phyloP scores from a whole-genome alignment of 2,888 invertebrate genomes.

The Limnephilus marmoratus region DNA sequence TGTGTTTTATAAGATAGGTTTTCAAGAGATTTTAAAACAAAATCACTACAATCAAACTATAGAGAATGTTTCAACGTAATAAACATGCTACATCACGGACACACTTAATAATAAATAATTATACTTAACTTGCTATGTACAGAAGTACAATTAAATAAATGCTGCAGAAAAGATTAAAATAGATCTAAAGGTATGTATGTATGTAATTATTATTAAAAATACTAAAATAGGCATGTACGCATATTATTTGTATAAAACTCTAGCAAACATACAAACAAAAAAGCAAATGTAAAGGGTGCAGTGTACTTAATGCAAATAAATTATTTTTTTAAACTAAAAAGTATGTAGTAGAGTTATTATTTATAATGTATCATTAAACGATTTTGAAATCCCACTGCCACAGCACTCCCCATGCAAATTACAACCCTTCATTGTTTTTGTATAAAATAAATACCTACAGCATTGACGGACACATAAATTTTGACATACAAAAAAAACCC shows the following conservation, averaged over 20 bases:
- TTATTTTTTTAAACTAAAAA: neutral
- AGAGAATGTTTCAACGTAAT: neutral
- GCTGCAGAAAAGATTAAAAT: neutral
- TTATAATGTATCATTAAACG: neutral
- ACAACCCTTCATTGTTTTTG: neutral
- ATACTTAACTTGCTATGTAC: neutral
- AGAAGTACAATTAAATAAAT: neutral
- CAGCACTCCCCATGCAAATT: neutral
- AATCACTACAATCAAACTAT: neutral
- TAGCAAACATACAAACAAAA: neutral
- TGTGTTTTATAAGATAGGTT: neutral
- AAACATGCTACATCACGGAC: neutral
- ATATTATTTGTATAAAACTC: neutral
- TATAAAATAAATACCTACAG: neutral
- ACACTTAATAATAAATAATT: neutral
- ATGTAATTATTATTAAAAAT: neutral
- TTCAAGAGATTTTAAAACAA: neutral
- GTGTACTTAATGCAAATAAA: neutral
- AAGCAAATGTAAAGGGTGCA: neutral
- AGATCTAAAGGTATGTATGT: neutral
- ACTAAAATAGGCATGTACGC: neutral
- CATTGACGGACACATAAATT: neutral
- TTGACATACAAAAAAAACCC: slow-evolving; percentile 24
- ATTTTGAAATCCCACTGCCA: neutral
- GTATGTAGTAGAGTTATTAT: neutral